Evolutionary conservation across 2,888 invertebrate genomes (phyloP), one percentile per base, ranked within the genome.

Genomic region (Luperina testacea): DNA sequence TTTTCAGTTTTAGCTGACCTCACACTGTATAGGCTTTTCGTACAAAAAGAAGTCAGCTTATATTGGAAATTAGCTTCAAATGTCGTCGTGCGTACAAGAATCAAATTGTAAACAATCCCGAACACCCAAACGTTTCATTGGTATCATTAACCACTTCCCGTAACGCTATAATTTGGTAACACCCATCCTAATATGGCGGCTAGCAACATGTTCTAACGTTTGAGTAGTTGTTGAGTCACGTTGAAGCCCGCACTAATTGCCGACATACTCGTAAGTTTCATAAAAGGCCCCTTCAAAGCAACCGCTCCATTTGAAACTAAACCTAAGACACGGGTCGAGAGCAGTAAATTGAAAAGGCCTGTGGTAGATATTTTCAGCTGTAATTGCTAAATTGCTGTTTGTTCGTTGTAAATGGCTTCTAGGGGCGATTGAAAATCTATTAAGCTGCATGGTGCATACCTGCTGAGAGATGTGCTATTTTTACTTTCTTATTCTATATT

Each of bases 231-330:
- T 80, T 83, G 72, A 80, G 72, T 78, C 81, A 87, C 87, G 76
- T 81, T 77, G 77, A 75, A 79, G 77, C 83, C 67, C 68, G 63
- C 67, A 73, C 75, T 88, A 88, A 88, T 89, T 90, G 89, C 78
- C 81, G 45, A 80, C 79, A 65, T 72, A 81, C 88, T 78, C 74
- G 79, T 82, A 81, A 72, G 80, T 79, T 87, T 88, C 77, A 81
- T 86, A 81, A 77, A 78, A 86, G 74, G 75, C 82, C 69, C 80
- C 82, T 83, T 88, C 87, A 89, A 89, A 89, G 88, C 71, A 61
- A 69, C 81, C 87, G 86, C 80, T 73, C 69, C 76, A 79, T 84
- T 87, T 85, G 75, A 78, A 83, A 86, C 73, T 82, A 75, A 82
- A 78, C 79, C 83, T 71, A 67, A 85, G 72, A 65, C 65, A 57